Evolutionary conservation across 92 coral and sea anemone species (phyloP).

Genomic region (Scolanthus callimorphus): DNA sequence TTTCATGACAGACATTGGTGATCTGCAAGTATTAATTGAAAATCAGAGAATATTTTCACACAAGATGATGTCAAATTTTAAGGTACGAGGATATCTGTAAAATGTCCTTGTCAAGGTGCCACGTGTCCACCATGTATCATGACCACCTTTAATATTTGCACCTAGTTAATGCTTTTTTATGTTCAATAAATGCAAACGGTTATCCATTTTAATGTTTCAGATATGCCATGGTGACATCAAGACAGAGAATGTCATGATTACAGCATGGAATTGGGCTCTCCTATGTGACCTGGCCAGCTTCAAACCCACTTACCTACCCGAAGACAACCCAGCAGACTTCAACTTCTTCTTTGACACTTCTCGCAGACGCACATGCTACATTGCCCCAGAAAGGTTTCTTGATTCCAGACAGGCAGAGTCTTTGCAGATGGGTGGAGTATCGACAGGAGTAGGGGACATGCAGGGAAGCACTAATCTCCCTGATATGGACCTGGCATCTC

Average conservation of each 20-base stretch:
- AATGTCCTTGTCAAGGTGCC: no score
- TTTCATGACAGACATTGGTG: no score
- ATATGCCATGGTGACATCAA: conserved; percentile 98
- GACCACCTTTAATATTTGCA: no score
- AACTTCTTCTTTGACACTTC: conserved; percentile 97
- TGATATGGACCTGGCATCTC: conserved; percentile 80
- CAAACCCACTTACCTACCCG: conserved; percentile 90
- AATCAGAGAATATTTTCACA: no score
- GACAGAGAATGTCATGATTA: conserved; percentile 94
- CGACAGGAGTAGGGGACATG: conserved; percentile 18
- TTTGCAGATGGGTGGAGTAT: conserved; percentile 30
- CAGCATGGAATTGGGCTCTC: conserved; percentile 96
- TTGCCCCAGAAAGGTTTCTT: conserved; percentile 94
- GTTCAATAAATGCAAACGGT: neutral
- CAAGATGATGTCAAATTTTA: no score
- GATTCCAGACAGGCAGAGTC: conserved; percentile 80
- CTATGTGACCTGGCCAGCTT: conserved; percentile 93
- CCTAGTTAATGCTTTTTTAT: neutral
- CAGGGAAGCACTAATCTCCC: conserved; percentile 58
- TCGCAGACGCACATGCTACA: conserved; percentile 91
- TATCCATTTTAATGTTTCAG: conserved; percentile 28
- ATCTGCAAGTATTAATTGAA: no score
- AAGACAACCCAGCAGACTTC: conserved; percentile 97
- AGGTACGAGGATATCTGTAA: no score
- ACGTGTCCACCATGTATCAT: no score